These are phyloP conservation scores for Hassar affinis DNA, from an alignment of 2,113 vertebrate species.

Conservation along the genomic window DNA sequence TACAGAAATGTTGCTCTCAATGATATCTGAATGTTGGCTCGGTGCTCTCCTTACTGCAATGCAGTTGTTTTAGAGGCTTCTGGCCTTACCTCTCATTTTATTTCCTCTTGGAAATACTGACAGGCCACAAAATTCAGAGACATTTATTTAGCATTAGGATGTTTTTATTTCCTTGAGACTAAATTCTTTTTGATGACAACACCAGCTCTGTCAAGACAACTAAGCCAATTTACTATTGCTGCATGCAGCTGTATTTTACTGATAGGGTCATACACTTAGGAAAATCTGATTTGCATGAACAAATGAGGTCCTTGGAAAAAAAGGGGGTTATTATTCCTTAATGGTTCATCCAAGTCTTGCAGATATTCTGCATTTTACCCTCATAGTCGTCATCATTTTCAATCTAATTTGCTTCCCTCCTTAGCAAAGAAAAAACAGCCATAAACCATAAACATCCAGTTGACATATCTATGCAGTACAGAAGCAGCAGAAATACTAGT, in stretches of 20 bases:
- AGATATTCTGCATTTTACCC: not conserved
- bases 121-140: too few species aligned
- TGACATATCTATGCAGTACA: not conserved
- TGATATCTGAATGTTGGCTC: too few species aligned
- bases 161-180: not conserved
- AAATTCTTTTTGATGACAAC: too few species aligned
- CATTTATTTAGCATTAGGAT: too few species aligned
- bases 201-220: not conserved
- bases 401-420: not conserved
- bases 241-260: not conserved
- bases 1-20: too few species aligned
- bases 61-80: too few species aligned
- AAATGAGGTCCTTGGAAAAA: not conserved
- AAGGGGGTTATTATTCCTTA: not conserved
- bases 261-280: not conserved
- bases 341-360: not conserved
- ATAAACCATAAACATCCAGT: too few species aligned
- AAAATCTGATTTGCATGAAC: not conserved
- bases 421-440: not conserved
- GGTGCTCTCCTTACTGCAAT: too few species aligned
- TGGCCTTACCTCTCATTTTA: not conserved
- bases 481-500: too few species aligned
- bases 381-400: not conserved
- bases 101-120: too few species aligned
- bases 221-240: not conserved